Evolutionary conservation across 2,888 invertebrate genomes (phyloP).

Genomic region (Drosophila borealis): DNA sequence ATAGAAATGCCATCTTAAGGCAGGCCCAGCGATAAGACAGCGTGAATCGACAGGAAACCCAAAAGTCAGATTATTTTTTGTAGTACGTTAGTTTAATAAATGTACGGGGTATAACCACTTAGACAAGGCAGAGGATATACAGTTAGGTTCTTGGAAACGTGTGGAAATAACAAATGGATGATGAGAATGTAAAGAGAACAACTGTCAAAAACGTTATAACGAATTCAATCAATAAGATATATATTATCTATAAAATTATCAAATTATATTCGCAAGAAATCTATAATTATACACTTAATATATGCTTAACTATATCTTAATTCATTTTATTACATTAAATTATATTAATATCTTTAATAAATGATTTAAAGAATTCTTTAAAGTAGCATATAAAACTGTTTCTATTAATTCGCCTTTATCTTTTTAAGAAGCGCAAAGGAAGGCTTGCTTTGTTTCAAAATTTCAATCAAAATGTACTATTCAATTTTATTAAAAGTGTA

Average conservation of each 20-base stretch:
- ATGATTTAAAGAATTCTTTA: neutral
- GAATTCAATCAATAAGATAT: no score
- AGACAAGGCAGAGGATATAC: constrained; percentile 21
- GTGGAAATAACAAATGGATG: neutral
- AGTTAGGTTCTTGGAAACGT: neutral
- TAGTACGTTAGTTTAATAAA: neutral
- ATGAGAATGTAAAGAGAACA: neutral
- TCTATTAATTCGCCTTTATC: no score
- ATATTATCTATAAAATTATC: neutral
- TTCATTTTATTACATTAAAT: neutral
- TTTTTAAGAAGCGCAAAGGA: constrained; percentile 1
- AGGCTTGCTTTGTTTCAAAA: neutral
- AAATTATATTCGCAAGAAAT: neutral
- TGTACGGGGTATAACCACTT: constrained; percentile 3
- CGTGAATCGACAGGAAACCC: constrained; percentile 7
- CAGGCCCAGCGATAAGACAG: constrained; percentile 13
- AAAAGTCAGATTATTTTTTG: constrained; percentile 7
- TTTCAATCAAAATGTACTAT: no score
- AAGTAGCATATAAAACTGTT: no score
- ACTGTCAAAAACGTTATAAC: neutral
- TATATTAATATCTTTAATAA: neutral
- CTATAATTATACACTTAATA: neutral
- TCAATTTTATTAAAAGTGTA: neutral
- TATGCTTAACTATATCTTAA: neutral
- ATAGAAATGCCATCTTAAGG: constrained; percentile 1